phyloP scores from a whole-genome alignment of 2,113 vertebrate species.

The Rhabdornis inornatus region DNA sequence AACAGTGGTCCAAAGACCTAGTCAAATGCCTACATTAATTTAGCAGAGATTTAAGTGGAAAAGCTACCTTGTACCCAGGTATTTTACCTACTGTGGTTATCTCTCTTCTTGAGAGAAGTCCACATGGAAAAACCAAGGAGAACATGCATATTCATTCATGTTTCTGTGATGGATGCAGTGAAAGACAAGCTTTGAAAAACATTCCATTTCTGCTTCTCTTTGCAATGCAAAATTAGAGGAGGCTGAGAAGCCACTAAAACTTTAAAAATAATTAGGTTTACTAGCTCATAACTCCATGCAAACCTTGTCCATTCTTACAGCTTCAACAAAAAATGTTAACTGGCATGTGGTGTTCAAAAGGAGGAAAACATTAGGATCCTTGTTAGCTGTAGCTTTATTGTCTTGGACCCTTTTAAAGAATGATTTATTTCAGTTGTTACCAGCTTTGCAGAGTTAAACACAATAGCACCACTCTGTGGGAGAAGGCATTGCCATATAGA shows the following conservation, averaged over 20 bases:
- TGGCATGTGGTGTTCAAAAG: not conserved
- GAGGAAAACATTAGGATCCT: not conserved
- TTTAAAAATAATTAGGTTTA: not conserved
- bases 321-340: not conserved
- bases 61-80: not conserved
- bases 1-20: not conserved
- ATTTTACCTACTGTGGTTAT: not conserved
- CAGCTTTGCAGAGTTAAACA: constrained; percentile 13
- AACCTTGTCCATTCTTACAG: not conserved
- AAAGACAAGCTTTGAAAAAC: not conserved
- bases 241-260: not conserved
- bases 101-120: not conserved
- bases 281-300: not conserved
- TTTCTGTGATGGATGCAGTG: not conserved
- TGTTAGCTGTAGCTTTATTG: not conserved
- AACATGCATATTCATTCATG: not conserved
- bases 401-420: not conserved
- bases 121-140: not conserved
- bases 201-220: not conserved
- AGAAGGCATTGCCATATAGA: not conserved
- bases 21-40: not conserved
- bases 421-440: not conserved
- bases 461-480: constrained; percentile 54
- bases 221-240: not conserved
- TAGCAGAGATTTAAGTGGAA: not conserved